phyloP scores from a whole-genome alignment of 2,888 invertebrate genomes.

The Plusia festucae region DNA sequence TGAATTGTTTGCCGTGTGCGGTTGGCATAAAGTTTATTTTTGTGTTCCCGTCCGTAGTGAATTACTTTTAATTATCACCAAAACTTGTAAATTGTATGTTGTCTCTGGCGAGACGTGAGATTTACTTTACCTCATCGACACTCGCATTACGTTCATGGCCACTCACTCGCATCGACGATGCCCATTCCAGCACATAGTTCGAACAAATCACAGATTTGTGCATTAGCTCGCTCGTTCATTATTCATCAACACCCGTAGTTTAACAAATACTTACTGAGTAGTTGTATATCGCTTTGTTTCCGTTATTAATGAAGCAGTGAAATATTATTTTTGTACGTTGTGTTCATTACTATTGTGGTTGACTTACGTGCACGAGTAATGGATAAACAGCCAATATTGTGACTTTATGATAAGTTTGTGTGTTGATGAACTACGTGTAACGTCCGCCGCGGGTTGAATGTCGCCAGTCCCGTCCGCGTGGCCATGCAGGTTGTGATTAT shows the following conservation, averaged over 20 bases:
- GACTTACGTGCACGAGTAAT: slow-evolving; percentile 53
- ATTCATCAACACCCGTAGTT: slow-evolving; percentile 73
- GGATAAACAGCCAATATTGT: slow-evolving; percentile 71
- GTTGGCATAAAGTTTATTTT: slow-evolving; percentile 69
- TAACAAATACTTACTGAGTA: slow-evolving; percentile 73
- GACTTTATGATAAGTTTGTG: slow-evolving; percentile 81
- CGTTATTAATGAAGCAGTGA: slow-evolving; percentile 73
- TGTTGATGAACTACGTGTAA: slow-evolving; percentile 69
- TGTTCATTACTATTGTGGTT: slow-evolving; percentile 74
- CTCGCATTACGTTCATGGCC: slow-evolving; percentile 56
- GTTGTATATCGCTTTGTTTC: slow-evolving; percentile 78
- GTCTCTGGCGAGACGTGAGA: slow-evolving; percentile 57
- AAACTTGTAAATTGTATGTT: slow-evolving; percentile 69
- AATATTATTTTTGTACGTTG: slow-evolving; percentile 78
- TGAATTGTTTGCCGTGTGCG: slow-evolving; percentile 69
- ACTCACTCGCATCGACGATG: slow-evolving; percentile 55
- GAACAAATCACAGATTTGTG: slow-evolving; percentile 77
- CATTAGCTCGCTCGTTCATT: slow-evolving; percentile 58
- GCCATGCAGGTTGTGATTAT: slow-evolving; percentile 70
- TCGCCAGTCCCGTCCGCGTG: slow-evolving; percentile 45
- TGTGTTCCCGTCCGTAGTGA: slow-evolving; percentile 88
- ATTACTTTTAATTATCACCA: slow-evolving; percentile 73
- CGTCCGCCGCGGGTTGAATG: slow-evolving; percentile 63
- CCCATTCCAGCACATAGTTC: slow-evolving; percentile 80
- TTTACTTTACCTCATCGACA: slow-evolving; percentile 65